Evolutionary conservation across 2,888 invertebrate genomes (phyloP), one percentile per base, ranked within the genome.

Genomic region (Mallateleia sp.): DNA sequence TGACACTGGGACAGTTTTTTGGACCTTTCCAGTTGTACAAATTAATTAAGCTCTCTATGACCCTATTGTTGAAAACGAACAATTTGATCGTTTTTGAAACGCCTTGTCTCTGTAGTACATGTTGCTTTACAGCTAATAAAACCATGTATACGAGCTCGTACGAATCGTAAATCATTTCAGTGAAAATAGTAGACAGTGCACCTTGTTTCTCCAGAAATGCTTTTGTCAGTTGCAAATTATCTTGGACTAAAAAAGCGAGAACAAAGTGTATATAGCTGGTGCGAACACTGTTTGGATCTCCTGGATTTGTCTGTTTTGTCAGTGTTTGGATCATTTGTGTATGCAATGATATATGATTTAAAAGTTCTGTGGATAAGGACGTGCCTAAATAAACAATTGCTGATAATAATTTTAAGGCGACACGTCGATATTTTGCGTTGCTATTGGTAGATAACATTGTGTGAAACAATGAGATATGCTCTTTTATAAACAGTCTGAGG

Each of bases 1-100:
- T 93, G 69, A 24, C 54, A 77, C 84, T 88, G 0, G 90, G 78
- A 91, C 95, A 95, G 22, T 95, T 95, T 11, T 95, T 95, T 0
- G 97, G 97, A 0, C 97, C 98, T 91, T 96, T 96, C 98, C 98
- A 98, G 89, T 97, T 96, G 90, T 97, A 98, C 1, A 98, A 95
- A 91, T 96, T 96, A 4, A 97, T 96, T 74, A 98, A 95, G 93
- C 96, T 96, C 90, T 96, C 96, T n/a, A 98, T 94, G 24, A 97
- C 96, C 84, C 96, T 95, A 60, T 97, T 96, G 91, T 96, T 97
- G 90, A 98, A 98, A 0, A 97, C 96, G 90, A 96, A 96, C 62
- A 98, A 95, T 94, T 98, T 98, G 45, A 96, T 95, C 1, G 97
- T 97, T 95, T 98, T 98, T 1, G 96, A 96, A 74, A 98, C 96